A percentile compares a stretch with the other conserved stretches of the same genome.
Conservation (phyloP, 2,888 invertebrate species). For the Athetis lepigone region DNA sequence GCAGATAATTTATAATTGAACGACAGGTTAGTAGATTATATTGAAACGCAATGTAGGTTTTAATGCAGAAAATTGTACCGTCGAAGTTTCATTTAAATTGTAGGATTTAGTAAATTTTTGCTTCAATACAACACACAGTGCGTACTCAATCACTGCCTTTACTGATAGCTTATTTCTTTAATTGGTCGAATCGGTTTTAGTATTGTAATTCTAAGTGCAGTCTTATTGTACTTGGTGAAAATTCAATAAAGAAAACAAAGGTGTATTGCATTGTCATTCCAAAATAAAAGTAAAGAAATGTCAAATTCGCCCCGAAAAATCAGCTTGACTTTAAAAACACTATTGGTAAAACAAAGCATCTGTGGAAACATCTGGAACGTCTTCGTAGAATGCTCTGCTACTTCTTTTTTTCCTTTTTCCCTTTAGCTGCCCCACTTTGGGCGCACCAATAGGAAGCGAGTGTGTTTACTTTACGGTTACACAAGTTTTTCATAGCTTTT, state of each 20-base stretch:
- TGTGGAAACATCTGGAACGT: slow-evolving; percentile 62
- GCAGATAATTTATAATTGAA: slow-evolving; percentile 39
- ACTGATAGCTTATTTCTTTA: not conserved
- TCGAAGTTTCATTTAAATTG: not conserved
- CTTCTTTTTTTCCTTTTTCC: slow-evolving; percentile 59
- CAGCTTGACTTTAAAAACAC: slow-evolving; percentile 55
- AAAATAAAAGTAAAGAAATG: not conserved
- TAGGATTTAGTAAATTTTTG: too few relatives aligned
- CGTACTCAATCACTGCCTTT: too few relatives aligned
- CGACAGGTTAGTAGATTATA: slow-evolving; percentile 45
- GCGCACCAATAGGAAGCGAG: slow-evolving; percentile 60
- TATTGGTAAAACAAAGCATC: slow-evolving; percentile 63
- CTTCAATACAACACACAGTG: too few relatives aligned
- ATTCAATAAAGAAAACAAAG: not conserved
- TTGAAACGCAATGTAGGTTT: not conserved
- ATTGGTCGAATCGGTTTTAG: not conserved
- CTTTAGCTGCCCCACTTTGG: slow-evolving; percentile 63
- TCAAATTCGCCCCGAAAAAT: slow-evolving; percentile 29
- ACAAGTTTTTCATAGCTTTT: slow-evolving; percentile 66
- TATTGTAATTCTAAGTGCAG: not conserved
- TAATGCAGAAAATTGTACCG: not conserved
- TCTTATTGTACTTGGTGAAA: not conserved
- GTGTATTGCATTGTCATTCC: not conserved
- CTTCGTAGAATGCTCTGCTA: slow-evolving; percentile 58
- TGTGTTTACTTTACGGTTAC: slow-evolving; percentile 64